Evolutionary conservation across 2,888 invertebrate species (phyloP), one percentile per base, ranked within the genome.

Genomic region (Drosophila maculinotata): DNA sequence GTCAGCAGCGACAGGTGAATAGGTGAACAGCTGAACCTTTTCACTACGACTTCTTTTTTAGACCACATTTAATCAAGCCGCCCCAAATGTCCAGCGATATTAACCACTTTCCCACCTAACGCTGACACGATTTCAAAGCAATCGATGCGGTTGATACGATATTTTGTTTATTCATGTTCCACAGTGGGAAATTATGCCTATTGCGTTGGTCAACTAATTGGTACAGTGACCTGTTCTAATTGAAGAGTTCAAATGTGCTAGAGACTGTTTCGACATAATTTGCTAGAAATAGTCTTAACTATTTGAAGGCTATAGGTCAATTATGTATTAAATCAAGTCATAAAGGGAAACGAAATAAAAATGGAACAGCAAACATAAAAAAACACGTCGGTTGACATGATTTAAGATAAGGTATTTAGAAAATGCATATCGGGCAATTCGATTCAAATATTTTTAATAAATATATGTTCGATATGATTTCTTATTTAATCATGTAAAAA

Each of bases 181-280:
- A 39, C 49, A 60, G 36, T 71, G 69, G 53, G 38, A 68, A 62
- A 39, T 65, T 60, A 69, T 69, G 83, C 57, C 70, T 58, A 69
- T 44, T 58, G 64, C 57, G 59, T 42, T 66, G 51, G 25, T 30
- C 60, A 44, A 30, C 58, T 86, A 87, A 79, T 82, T 87, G 84
- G 70, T 57, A 51, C 60, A 69, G 66, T 59, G 81, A 86, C 87
- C 81, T 74, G 54, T 58, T 38, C 63, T 64, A 83, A 86, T 82
- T 82, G 71, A 68, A 79, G 64, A 71, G 82, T 80, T 82, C 77
- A 87, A 75, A 63, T 60, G 48, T 48, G 53, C 49, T 38, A n/a
- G 9, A n/a, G n/a, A n/a, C 28, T 56, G 17, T 10, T 44, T 28
- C 7, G 14, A 20, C 38, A 52, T 48, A 39, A 68, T 58, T 68